Evolutionary conservation across 2,113 vertebrate species (phyloP).

Genomic region (Archocentrus centrarchus): DNA sequence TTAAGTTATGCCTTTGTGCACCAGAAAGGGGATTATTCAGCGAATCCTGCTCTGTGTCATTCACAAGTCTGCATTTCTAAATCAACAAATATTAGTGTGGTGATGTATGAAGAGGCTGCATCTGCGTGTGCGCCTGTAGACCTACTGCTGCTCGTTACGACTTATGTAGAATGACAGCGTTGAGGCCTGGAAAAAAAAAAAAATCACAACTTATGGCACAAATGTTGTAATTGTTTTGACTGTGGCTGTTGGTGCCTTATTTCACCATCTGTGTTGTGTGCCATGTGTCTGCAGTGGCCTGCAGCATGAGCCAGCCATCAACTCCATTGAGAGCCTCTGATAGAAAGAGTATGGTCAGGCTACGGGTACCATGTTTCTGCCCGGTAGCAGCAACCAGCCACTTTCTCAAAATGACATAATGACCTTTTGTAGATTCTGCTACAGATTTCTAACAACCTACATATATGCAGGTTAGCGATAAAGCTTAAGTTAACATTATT

Average conservation of each 20-base stretch:
- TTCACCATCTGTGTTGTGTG: conserved; percentile 64
- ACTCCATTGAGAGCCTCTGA: conserved; percentile 51
- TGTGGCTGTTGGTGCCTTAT: conserved; percentile 50
- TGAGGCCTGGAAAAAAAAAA: conserved; percentile 8
- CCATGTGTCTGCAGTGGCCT: conserved; percentile 65
- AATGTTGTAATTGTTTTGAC: conserved; percentile 68
- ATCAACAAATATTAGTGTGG: conserved; percentile 64
- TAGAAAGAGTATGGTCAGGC: conserved; percentile 40
- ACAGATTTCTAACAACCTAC: conserved; percentile 32
- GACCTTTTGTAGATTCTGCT: conserved; percentile 45
- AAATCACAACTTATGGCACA: conserved; percentile 58
- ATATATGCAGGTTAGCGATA: conserved; percentile 39
- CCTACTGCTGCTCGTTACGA: conserved; percentile 18
- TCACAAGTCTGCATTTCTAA: conserved; percentile 62
- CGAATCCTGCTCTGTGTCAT: conserved; percentile 69
- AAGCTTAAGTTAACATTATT: conserved; percentile 43
- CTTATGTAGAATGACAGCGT: conserved; percentile 22
- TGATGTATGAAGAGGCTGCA: conserved; percentile 31
- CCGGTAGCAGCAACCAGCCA: conserved; percentile 43
- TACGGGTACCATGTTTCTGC: conserved; percentile 44
- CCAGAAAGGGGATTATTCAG: conserved; percentile 74
- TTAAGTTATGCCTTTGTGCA: conserved; percentile 72
- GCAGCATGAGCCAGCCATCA: conserved; percentile 62
- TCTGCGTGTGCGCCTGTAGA: not conserved
- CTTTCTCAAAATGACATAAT: conserved; percentile 48